Evolutionary conservation across 1,140 invertebrate species (phyloP), one percentile per base, ranked within the genome.

Genomic region (Matsumurasca onukii): DNA sequence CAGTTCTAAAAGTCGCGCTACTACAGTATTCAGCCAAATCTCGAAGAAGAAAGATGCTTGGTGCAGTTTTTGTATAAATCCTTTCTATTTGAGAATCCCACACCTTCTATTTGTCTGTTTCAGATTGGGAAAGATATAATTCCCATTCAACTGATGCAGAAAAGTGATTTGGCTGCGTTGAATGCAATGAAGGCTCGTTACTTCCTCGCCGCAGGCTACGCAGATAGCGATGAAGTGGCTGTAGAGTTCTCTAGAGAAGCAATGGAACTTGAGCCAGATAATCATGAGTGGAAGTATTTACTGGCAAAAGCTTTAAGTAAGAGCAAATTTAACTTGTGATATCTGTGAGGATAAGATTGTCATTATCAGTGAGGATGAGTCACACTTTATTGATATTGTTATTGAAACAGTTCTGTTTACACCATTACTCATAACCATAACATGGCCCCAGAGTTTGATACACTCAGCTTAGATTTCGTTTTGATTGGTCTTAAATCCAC

Each of bases 171-270:
- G 30, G 55, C 55, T 5, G 25, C 55, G 3, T 59, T 59, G 55
- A 59, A 24, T 27, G 22, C 55, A 59, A 59, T 59, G 55, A 59
- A 59, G 24, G 55, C 55, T 24, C 25, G 55, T 15, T 59, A 27
- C n/a, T 59, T 59, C 55, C 55, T 59, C 24, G 25, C 25, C 24
- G 25, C 55, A 12, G 55, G 55, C 2, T 59, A 59, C 30, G 55
- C 25, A n/a, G 30, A 59, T 29, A 27, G 55, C 9, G 55, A 59
- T 15, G 25, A 9, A 27, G 55, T 59, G 9, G 55, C 24, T 12
- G 55, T 59, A 2, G 55, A 29, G 24, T 9, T 22, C 25, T 13
- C 25, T 25, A 25, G 25, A 5, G n/a, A 59, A 59, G 55, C 55
- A 25, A 27, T 25, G 22, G 55, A 59, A 29, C n/a, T 59, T 12